phyloP scores from a whole-genome alignment of 2,797 vertebrate species.

The Pangasius krempfi region DNA sequence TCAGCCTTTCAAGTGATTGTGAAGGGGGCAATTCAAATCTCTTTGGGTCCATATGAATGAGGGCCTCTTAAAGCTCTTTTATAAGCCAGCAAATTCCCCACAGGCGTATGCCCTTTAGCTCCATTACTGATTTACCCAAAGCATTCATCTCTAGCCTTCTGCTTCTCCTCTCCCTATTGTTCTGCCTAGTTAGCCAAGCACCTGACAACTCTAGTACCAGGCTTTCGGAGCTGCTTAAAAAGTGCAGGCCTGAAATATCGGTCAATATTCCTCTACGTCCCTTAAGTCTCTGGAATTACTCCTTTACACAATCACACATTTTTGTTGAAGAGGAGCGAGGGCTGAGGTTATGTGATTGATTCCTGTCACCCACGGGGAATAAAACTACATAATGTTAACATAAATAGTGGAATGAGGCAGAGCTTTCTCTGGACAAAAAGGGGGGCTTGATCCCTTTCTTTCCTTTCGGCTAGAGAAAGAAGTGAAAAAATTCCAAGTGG shows the following conservation, averaged over 20 bases:
- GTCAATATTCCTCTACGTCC: slow-evolving; percentile 67
- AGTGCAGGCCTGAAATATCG: slow-evolving; percentile 68
- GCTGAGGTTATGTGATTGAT: slow-evolving; percentile 64
- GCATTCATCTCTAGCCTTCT: slow-evolving; percentile 94
- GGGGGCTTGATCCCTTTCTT: slow-evolving; percentile 65
- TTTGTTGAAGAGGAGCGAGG: slow-evolving; percentile 49
- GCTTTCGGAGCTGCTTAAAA: slow-evolving; percentile 63
- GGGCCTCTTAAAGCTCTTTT: slow-evolving; percentile 88
- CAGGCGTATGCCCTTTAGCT: slow-evolving; percentile 94
- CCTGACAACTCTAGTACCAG: slow-evolving; percentile 82
- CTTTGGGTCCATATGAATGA: slow-evolving; percentile 92
- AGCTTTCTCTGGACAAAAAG: slow-evolving; percentile 65
- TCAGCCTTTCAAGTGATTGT: slow-evolving; percentile 96
- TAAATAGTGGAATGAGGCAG: slow-evolving; percentile 69
- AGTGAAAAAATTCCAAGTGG: slow-evolving; percentile 85
- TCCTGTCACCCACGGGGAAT: slow-evolving; percentile 64
- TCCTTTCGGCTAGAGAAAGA: slow-evolving; percentile 75
- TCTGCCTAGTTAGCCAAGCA: slow-evolving; percentile 78
- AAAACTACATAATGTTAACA: slow-evolving; percentile 63
- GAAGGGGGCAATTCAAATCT: slow-evolving; percentile 90
- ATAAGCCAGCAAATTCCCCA: slow-evolving; percentile 87
- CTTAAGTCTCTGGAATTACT: slow-evolving; percentile 26
- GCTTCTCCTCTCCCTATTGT: slow-evolving; percentile 84
- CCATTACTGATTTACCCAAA: slow-evolving; percentile 96
- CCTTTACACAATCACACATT: slow-evolving; percentile 47